Evolutionary conservation across 2,113 vertebrate species (phyloP).

Genomic region (Nycticebus coucang): DNA sequence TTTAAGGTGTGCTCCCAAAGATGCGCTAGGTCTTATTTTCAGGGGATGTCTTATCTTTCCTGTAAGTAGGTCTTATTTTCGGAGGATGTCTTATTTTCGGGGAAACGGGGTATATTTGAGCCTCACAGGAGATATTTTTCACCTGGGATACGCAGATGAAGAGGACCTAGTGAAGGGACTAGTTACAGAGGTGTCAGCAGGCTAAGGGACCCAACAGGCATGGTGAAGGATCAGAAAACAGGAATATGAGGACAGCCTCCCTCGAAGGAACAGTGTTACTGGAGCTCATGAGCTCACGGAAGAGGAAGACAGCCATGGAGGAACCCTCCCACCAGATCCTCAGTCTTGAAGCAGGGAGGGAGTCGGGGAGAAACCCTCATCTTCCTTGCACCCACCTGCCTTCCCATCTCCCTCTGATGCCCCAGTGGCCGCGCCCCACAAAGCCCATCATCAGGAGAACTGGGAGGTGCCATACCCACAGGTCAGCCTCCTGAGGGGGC

Average conservation of each 20-base stretch:
- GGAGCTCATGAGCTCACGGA: fast-evolving
- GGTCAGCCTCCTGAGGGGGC: neutral
- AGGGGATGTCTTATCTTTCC: no score
- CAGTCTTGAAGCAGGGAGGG: neutral
- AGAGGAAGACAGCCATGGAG: neutral
- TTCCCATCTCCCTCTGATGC: neutral
- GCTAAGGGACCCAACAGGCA: neutral
- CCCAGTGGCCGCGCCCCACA: neutral
- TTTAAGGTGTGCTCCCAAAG: no score
- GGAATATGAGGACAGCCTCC: neutral
- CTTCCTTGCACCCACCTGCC: neutral
- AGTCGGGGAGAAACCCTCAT: neutral
- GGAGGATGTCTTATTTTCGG: no score
- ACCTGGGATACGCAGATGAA: neutral
- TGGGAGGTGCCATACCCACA: neutral
- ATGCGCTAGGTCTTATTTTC: no score
- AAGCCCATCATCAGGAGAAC: neutral
- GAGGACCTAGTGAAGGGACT: neutral
- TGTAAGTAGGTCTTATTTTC: no score
- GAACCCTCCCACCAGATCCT: neutral
- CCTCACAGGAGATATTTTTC: neutral
- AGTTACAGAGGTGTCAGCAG: neutral
- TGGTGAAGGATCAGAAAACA: neutral
- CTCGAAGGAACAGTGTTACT: fast-evolving
- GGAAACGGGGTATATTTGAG: neutral